phyloP scores from a whole-genome alignment of 2,888 invertebrate genomes.

The Drosophila pseudotakahashii region DNA sequence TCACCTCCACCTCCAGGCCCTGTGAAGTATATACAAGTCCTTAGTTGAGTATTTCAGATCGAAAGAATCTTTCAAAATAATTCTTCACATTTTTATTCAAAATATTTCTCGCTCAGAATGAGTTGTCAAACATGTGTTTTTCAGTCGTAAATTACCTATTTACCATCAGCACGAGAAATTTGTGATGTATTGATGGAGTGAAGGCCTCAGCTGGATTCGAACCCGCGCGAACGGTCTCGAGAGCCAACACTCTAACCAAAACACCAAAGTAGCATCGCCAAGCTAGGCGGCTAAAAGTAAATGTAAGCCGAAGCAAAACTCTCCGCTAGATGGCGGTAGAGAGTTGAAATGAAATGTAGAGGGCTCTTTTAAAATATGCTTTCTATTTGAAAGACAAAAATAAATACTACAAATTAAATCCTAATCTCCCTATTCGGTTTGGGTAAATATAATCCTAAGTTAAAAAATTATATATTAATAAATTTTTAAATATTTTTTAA shows the following conservation, averaged over 20 bases:
- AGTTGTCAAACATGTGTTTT: slow-evolving; percentile 69
- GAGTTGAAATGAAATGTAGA: background rate
- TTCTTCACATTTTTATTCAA: background rate
- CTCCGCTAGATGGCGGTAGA: background rate
- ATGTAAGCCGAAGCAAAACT: background rate
- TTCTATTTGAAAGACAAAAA: background rate
- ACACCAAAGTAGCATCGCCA: slow-evolving; percentile 31
- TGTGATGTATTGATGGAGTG: slow-evolving; percentile 3
- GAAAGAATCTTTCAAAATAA: too few species aligned
- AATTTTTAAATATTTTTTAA: too few species aligned
- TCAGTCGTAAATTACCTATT: slow-evolving; percentile 84
- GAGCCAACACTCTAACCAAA: slow-evolving; percentile 7
- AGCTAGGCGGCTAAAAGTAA: accelerated
- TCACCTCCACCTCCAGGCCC: slow-evolving; percentile 90
- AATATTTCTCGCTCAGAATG: slow-evolving; percentile 77
- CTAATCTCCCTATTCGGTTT: too few species aligned
- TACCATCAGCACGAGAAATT: slow-evolving; percentile 80
- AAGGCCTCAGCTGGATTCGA: slow-evolving; percentile 19
- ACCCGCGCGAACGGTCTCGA: slow-evolving; percentile 6
- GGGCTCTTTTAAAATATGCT: background rate
- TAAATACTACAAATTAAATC: too few species aligned
- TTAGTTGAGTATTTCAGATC: background rate
- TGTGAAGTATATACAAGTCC: slow-evolving; percentile 33
- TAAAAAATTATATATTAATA: too few species aligned
- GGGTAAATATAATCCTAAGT: too few species aligned